phyloP scores from a whole-genome alignment of 1,140 invertebrate genomes.

The Hypsibius dujardini region DNA sequence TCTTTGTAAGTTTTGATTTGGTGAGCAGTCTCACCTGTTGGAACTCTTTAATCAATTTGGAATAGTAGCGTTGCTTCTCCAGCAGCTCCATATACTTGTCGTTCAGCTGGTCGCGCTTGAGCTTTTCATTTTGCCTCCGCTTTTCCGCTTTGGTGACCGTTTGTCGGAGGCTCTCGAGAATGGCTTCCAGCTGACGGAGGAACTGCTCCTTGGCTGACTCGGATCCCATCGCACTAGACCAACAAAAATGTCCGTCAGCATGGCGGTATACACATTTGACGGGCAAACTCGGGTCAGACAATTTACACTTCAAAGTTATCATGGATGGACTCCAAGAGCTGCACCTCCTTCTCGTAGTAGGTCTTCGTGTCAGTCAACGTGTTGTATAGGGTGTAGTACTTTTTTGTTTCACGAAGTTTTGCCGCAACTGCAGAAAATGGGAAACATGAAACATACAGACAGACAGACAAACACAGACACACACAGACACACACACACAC shows the following conservation, averaged over 20 bases:
- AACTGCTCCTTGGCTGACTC: slow-evolving; percentile 53
- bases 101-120: slow-evolving; percentile 49
- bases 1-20: slow-evolving; percentile 21
- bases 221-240: slow-evolving; percentile 34
- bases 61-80: slow-evolving; percentile 64
- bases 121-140: slow-evolving; percentile 48
- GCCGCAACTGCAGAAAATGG: slow-evolving; percentile 52
- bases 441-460: too few relatives aligned
- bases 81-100: slow-evolving; percentile 48
- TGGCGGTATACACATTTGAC: neutral
- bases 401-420: slow-evolving; percentile 87
- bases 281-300: slow-evolving; percentile 15
- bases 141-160: slow-evolving; percentile 52
- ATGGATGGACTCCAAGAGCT: slow-evolving; percentile 75
- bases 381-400: slow-evolving; percentile 89
- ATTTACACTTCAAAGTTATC: slow-evolving; percentile 68
- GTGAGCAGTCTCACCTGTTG: slow-evolving; percentile 31
- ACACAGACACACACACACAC: too few relatives aligned
- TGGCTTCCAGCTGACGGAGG: slow-evolving; percentile 64
- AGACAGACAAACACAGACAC: too few relatives aligned
- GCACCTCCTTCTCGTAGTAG: slow-evolving; percentile 75
- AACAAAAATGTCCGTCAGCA: neutral
- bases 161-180: slow-evolving; percentile 61
- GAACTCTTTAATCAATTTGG: slow-evolving; percentile 60
- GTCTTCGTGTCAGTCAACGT: slow-evolving; percentile 78